A percentile compares a stretch with the other conserved stretches of the same genome.
Conservation (phyloP, 2,797 vertebrate genomes). For the Lemur catta region DNA sequence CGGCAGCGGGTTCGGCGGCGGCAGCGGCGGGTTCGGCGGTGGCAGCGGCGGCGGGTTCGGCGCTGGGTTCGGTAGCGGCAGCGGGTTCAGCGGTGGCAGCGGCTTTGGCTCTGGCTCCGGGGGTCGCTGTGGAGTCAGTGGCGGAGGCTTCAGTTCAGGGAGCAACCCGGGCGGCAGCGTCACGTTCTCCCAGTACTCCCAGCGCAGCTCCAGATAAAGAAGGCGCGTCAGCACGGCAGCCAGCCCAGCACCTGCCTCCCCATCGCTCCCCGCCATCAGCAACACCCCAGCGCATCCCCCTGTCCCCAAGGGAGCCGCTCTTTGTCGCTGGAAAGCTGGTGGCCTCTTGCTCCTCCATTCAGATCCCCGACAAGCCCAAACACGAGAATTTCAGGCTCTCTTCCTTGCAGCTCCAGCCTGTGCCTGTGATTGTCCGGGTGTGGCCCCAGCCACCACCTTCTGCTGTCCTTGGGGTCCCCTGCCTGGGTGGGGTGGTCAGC, state of each 20-base stretch:
- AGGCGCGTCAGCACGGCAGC: rapidly evolving
- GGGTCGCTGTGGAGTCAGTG: background rate
- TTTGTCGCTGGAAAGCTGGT: background rate
- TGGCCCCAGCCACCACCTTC: background rate
- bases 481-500: background rate
- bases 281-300: background rate
- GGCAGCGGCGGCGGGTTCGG: background rate
- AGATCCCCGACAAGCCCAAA: background rate
- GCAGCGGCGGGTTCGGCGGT: background rate
- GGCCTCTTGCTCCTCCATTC: background rate
- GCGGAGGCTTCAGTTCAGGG: slow-evolving; percentile 25
- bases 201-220: slow-evolving; percentile 43
- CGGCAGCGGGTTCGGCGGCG: background rate
- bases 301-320: background rate
- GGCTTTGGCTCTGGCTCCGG: background rate
- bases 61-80: too few species aligned
- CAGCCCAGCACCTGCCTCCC: background rate
- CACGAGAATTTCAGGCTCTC: background rate
- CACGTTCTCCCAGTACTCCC: slow-evolving; percentile 47
- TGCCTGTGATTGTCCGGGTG: background rate
- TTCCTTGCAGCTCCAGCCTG: background rate
- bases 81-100: background rate
- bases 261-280: background rate
- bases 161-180: background rate
- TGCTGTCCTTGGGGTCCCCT: background rate